These are phyloP conservation scores for Barbus barbus DNA, from an alignment of 2,113 vertebrate species.

Conservation along the genomic window DNA sequence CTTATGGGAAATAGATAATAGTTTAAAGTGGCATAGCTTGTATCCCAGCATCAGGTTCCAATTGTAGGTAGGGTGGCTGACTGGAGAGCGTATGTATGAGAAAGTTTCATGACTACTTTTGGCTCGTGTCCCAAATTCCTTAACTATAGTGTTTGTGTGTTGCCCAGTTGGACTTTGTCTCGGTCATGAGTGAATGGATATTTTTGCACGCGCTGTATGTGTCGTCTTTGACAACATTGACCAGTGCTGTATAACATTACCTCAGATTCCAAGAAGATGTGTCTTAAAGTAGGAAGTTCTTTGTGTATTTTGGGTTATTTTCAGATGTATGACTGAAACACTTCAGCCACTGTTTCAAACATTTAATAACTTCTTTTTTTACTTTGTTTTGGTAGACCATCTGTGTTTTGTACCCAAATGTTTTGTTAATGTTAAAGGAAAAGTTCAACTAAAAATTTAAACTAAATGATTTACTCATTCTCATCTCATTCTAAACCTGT, in stretches of 20 bases:
- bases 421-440: neutral
- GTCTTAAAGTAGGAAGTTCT: neutral
- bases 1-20: conserved; percentile 1
- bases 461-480: neutral
- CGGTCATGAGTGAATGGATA: neutral
- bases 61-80: conserved; percentile 4
- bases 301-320: neutral
- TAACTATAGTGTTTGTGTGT: conserved; percentile 4
- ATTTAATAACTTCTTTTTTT: neutral
- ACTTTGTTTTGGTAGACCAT: neutral
- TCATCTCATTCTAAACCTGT: neutral
- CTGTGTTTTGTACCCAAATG: neutral
- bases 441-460: too few relatives aligned
- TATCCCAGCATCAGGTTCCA: conserved; percentile 25
- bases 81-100: conserved; percentile 31
- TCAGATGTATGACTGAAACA: neutral
- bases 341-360: neutral
- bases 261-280: neutral
- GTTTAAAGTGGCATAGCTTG: conserved; percentile 22
- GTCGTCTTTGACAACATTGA: neutral
- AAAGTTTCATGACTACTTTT: conserved; percentile 38
- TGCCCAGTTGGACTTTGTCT: conserved; percentile 1
- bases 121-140: conserved; percentile 43
- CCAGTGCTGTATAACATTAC: neutral
- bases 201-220: neutral